These are phyloP conservation scores for Coecobrya sp. DNA, from an alignment of 2,888 invertebrate species.

Conservation along the genomic window DNA sequence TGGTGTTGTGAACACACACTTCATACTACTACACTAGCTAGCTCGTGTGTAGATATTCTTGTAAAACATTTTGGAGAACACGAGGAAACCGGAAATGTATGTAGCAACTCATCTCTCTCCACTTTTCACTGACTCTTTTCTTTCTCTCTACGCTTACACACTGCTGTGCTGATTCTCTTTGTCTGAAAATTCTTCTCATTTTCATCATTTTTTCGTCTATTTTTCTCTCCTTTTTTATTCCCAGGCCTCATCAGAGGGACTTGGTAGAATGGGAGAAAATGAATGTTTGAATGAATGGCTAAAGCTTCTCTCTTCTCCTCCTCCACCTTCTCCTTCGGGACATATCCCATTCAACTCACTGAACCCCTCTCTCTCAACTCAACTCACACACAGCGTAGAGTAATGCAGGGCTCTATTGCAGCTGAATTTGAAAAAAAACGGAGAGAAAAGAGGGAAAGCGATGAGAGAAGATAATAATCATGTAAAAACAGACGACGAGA, in stretches of 20 bases:
- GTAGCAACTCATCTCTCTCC: background rate
- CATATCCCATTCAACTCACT: constrained; percentile 25
- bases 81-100: background rate
- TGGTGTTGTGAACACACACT: no score
- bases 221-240: background rate
- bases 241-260: constrained; percentile 12
- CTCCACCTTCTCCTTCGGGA: constrained; percentile 24
- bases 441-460: background rate
- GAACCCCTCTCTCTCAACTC: background rate
- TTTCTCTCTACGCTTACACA: background rate
- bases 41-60: background rate
- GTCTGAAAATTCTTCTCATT: background rate
- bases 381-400: background rate
- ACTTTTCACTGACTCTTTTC: background rate
- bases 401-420: background rate
- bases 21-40: no score
- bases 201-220: constrained; percentile 18
- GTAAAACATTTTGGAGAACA: background rate
- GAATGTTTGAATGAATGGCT: constrained; percentile 35
- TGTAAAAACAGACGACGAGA: constrained; percentile 41
- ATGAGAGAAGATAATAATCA: constrained; percentile 30
- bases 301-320: background rate
- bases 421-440: background rate
- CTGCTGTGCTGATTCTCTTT: background rate
- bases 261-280: constrained; percentile 33